Conservation (phyloP, 2,113 vertebrate species). For the Neodon shergylaensis region DNA sequence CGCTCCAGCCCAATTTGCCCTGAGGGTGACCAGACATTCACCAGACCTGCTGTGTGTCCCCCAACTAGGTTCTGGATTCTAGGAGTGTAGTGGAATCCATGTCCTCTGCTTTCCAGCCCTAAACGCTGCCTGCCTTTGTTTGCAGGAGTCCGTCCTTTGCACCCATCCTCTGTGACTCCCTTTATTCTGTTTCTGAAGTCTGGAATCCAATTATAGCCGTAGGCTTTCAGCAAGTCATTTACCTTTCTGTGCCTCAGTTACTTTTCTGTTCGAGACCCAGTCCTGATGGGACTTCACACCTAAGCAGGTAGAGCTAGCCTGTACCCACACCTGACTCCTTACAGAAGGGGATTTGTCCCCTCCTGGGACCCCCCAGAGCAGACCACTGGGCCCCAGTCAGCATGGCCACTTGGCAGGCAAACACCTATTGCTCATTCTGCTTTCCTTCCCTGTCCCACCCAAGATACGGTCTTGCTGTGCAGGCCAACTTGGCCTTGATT, state of each 20-base stretch:
- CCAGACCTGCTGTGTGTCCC: not conserved
- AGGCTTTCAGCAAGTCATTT: not conserved
- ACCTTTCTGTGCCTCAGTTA: not conserved
- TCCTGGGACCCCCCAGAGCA: not conserved
- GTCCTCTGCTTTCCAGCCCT: fast-evolving
- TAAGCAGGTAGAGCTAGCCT: not conserved
- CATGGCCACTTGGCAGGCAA: not conserved
- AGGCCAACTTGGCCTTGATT: not conserved
- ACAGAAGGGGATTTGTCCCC: not conserved
- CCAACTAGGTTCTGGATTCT: not conserved
- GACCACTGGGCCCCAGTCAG: not conserved
- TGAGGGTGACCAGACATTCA: fast-evolving
- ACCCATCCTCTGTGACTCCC: not conserved
- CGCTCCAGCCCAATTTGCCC: not conserved
- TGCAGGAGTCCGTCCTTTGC: not conserved
- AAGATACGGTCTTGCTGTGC: not conserved
- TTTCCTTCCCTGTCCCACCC: not conserved
- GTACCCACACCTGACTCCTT: not conserved
- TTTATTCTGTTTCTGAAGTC: not conserved
- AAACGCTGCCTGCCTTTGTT: too few relatives aligned
- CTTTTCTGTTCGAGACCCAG: not conserved
- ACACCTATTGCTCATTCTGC: not conserved
- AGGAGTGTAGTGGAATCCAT: too few relatives aligned
- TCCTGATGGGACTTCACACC: not conserved
- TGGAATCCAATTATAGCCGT: not conserved